phyloP scores from a whole-genome alignment of 1,140 invertebrate genomes.

The Halotydeus destructor region DNA sequence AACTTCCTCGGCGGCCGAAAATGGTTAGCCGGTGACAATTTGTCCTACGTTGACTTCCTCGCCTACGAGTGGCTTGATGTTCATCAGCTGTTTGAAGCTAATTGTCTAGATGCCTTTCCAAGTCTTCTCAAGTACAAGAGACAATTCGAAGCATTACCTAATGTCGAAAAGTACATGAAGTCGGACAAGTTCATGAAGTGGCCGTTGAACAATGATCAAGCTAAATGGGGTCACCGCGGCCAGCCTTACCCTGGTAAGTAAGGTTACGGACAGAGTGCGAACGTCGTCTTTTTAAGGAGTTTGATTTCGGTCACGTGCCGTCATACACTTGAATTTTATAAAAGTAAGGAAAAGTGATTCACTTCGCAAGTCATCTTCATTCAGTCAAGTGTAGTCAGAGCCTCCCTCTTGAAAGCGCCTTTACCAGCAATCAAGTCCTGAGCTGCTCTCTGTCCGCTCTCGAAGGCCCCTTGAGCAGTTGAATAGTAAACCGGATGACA shows the following conservation, averaged over 20 bases:
- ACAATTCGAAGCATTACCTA: slow-evolving; percentile 23
- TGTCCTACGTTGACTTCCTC: slow-evolving; percentile 31
- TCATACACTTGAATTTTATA: too few species aligned
- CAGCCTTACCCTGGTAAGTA: too few species aligned
- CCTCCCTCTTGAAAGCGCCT: too few species aligned
- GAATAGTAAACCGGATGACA: slow-evolving; percentile 49
- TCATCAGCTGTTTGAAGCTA: slow-evolving; percentile 23
- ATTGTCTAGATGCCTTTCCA: slow-evolving; percentile 24
- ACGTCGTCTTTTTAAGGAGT: too few species aligned
- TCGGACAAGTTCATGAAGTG: slow-evolving; percentile 18
- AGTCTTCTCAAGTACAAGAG: slow-evolving; percentile 25
- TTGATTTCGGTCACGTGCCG: too few species aligned
- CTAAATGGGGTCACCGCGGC: not conserved
- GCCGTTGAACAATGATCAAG: not conserved
- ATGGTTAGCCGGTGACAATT: slow-evolving; percentile 28
- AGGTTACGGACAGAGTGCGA: too few species aligned
- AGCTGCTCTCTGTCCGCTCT: slow-evolving; percentile 29
- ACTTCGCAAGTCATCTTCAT: too few species aligned
- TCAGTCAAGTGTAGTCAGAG: too few species aligned
- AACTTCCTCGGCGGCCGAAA: slow-evolving; percentile 24
- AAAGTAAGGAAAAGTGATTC: too few species aligned
- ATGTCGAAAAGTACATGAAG: slow-evolving; percentile 24
- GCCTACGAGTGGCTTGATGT: slow-evolving; percentile 30
- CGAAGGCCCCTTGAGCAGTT: slow-evolving; percentile 42
- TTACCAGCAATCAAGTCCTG: slow-evolving; percentile 3